Evolutionary conservation across 1,140 invertebrate genomes (phyloP), one percentile per base, ranked within the genome.

Genomic region (Conus betulinus): DNA sequence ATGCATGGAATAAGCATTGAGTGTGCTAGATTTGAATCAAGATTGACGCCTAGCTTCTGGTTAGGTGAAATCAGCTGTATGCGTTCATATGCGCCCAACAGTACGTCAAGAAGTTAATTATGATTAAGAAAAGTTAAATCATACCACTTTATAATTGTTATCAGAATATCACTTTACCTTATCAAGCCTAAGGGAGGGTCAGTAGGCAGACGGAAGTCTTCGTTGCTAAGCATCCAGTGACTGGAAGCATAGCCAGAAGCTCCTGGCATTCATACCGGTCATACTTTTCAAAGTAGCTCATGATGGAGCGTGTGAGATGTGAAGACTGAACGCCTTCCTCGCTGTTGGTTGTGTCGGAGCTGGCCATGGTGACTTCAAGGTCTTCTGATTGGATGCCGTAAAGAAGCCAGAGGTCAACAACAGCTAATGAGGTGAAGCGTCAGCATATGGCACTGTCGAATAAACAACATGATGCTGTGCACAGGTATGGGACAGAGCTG

Each of bases 221-320:
- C 95, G 23, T 86, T 92, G 5, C 94, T 94, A 5, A 95, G 88
- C 89, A 95, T 90, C 94, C 94, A 95, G 88, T 95, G 92, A 17
- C 92, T 90, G n/a, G 91, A 90, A 71, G 89, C 90, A 84, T 91
- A 92, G 91, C 90, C 23, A 95, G 89, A 23, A 94, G 55, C 89
- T 95, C 94, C 84, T 95, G 93, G 55, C 91, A 89, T 85, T 95
- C 94, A 90, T 94, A 94, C n/a, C 93, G 91, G 15, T 95, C 94
- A 91, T 89, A 94, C 76, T 93, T 93, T 79, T 95, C 94, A 89
- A 94, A 93, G 84, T 91, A 94, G 53, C 88, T 91, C 1, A 90
- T 55, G 17, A 92, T 91, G 83, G 92, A 23, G 23, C 88, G 82
- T 8, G 74, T 51, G 23, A 67, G 79, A 8, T 86, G 60, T 8